Percentiles rank a stretch among this genome's conserved stretches.
Evolutionary conservation across 2,113 vertebrate genomes (phyloP).

Genomic region (Labeo rohita): DNA sequence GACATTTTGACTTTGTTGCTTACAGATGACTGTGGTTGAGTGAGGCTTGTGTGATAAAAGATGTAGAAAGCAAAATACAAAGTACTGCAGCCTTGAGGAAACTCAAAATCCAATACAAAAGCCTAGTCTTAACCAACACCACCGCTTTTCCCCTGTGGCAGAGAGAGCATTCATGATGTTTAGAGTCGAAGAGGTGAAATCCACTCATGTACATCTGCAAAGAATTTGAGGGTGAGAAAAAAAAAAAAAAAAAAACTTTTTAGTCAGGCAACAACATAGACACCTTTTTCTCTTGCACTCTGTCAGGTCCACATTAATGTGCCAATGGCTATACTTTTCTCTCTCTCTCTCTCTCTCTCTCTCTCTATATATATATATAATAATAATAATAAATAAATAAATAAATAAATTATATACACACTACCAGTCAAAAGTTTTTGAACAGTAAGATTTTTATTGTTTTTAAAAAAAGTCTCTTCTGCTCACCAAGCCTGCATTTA

Average conservation of each 20-base stretch:
- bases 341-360: too few relatives aligned
- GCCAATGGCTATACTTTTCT: background rate
- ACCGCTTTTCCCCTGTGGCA: background rate
- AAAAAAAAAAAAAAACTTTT: background rate
- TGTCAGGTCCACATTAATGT: background rate
- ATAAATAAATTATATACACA: too few relatives aligned
- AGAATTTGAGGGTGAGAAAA: background rate
- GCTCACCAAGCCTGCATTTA: too few relatives aligned
- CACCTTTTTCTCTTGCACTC: constrained; percentile 13
- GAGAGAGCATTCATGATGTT: background rate
- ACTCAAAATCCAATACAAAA: background rate
- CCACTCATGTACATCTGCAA: background rate
- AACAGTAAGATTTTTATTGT: too few relatives aligned
- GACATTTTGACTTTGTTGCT: background rate
- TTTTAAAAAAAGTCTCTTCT: too few relatives aligned
- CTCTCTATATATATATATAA: too few relatives aligned
- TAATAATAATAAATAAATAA: too few relatives aligned
- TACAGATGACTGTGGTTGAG: background rate
- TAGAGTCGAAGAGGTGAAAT: background rate
- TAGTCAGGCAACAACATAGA: constrained; percentile 27
- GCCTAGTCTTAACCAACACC: background rate
- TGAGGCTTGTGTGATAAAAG: background rate
- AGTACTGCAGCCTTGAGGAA: background rate
- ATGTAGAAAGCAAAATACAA: background rate
- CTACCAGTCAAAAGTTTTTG: too few relatives aligned